Evolutionary conservation across 2,113 vertebrate species (phyloP), one percentile per base, ranked within the genome.

Genomic region (Acrocephalus kingi): DNA sequence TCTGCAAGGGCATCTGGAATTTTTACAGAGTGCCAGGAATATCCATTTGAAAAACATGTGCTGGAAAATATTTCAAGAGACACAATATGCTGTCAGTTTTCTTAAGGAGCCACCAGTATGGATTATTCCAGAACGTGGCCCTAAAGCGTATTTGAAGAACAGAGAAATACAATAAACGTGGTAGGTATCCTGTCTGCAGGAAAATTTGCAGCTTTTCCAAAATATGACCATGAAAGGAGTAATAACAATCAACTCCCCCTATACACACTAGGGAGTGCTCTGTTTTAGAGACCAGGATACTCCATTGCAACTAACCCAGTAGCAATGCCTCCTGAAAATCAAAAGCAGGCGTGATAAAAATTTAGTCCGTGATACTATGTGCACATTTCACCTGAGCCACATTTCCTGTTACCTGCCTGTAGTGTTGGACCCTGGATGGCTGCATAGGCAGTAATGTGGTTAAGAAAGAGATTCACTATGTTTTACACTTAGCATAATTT

Each of bases 381-480:
- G n/a, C 3, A 2, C 3, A 7, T 83, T 90, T 80, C n/a, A 52
- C 23, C 22, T 62, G 17, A 64, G 14, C 2, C 9, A 27, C 49
- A 22, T 13, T 64, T 10, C 31, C 11, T 55, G 6, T n/a, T 67
- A 43, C 10, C 28, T 49, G 4, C 1, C 1, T 13, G 0, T n/a
- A 43, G 15, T 24, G 3, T 9, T 59, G 28, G 31, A 51, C 14
- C 7, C 19, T 72, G 45, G 67, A 67, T 1, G 6, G 22, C 37
- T 86, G 24, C 37, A 51, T 43, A 72, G 66, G 7, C 33, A 80
- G 5, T 19, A 37, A 73, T 24, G 11, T 6, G 15, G 9, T 61
- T 66, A 64, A 68, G 46, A 93, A 68, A 61, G 18, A 62, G 49
- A 68, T 15, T 2, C 25, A 55, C n/a, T 51, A 10, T 6, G 5